phyloP scores from a whole-genome alignment of 2,888 invertebrate genomes.

The Dinocampus coccinellae region DNA sequence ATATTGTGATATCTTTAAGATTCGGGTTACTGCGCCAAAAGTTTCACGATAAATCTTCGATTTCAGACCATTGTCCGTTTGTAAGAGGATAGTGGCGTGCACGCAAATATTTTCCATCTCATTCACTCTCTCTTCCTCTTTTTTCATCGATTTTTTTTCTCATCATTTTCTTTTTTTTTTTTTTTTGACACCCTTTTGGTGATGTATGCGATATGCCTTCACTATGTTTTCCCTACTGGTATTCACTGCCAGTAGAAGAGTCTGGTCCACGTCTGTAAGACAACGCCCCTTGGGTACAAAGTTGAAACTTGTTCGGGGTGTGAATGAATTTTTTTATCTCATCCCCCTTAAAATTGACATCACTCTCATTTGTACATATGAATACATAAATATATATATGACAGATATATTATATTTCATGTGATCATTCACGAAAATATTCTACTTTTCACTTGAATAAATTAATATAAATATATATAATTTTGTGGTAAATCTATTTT shows the following conservation, averaged over 20 bases:
- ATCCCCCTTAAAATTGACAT: not conserved
- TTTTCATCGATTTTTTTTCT: not conserved
- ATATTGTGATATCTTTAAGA: conserved; percentile 18
- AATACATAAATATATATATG: not conserved
- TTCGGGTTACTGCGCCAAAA: conserved; percentile 46
- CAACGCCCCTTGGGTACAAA: not conserved
- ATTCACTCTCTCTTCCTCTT: conserved; percentile 7
- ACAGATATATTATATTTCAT: not conserved
- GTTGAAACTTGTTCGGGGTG: not conserved
- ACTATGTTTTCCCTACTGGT: not conserved
- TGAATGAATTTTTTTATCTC: not conserved
- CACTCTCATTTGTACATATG: not conserved
- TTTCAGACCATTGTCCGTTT: conserved; percentile 52
- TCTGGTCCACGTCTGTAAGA: conserved; percentile 2
- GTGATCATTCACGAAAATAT: not conserved
- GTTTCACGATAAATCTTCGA: conserved; percentile 56
- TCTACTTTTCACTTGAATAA: not conserved
- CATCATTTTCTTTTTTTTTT: not conserved
- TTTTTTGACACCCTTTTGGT: not conserved
- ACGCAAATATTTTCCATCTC: not conserved
- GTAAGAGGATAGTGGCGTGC: conserved; percentile 9
- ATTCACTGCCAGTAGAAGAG: not conserved
- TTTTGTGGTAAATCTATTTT: not conserved
- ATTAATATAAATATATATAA: not conserved
- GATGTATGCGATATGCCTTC: not conserved